A percentile compares a stretch with the other conserved stretches of the same genome.
phyloP scores from a whole-genome alignment of 2,797 vertebrate species.

The Lutjanus campechanus region DNA sequence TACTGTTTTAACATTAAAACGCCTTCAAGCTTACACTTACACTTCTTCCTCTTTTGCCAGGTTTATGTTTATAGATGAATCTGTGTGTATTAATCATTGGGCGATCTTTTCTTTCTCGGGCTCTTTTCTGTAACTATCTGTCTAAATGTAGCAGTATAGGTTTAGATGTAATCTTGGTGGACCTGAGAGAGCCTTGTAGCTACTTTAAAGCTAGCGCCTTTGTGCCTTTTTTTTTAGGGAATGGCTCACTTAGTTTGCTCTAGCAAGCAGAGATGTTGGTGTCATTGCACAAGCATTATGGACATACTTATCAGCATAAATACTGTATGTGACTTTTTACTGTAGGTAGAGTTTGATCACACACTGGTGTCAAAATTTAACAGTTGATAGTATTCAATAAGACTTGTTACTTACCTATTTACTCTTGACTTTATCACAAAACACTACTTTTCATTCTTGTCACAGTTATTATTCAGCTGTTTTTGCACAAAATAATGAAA shows the following conservation, averaged over 20 bases:
- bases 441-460: constrained; percentile 52
- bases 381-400: constrained; percentile 20
- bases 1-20: constrained; percentile 59
- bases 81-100: constrained; percentile 27
- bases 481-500: constrained; percentile 74
- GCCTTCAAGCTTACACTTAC: constrained; percentile 49
- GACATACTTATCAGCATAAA: constrained; percentile 50
- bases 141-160: constrained; percentile 65
- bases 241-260: constrained; percentile 61
- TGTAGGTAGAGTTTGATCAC: constrained; percentile 49
- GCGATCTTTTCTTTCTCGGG: constrained; percentile 30
- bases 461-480: constrained; percentile 56
- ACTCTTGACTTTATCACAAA: constrained; percentile 46
- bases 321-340: constrained; percentile 50
- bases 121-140: constrained; percentile 44
- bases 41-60: constrained; percentile 49
- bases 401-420: constrained; percentile 27
- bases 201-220: constrained; percentile 76
- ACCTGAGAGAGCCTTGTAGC: constrained; percentile 75
- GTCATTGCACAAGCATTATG: constrained; percentile 54
- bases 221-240: constrained; percentile 75
- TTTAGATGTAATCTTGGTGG: constrained; percentile 60
- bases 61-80: constrained; percentile 31
- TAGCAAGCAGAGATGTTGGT: constrained; percentile 54
- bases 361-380: constrained; percentile 52